These are phyloP conservation scores for Psittacara wagleri DNA, from an alignment of 2,113 vertebrate genomes.

Conservation along the genomic window DNA sequence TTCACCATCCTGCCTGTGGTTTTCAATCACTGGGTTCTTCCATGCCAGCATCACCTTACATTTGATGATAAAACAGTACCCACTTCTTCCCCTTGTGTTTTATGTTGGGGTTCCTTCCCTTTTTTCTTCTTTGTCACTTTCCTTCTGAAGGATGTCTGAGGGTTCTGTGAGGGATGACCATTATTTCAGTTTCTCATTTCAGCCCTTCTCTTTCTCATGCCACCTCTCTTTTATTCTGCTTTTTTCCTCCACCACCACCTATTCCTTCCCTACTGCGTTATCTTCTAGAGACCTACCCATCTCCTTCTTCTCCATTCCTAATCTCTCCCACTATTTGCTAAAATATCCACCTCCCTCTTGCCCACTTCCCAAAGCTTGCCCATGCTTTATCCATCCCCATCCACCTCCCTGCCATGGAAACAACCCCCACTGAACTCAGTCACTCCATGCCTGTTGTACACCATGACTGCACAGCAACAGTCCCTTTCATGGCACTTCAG, in stretches of 20 bases:
- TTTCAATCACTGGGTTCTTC: background rate
- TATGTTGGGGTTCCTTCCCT: fast-evolving
- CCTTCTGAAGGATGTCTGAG: conserved; percentile 3
- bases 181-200: conserved; percentile 15
- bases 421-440: fast-evolving
- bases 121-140: background rate
- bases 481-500: background rate
- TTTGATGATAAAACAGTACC: background rate
- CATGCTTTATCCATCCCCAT: fast-evolving
- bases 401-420: background rate
- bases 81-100: background rate
- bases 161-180: background rate
- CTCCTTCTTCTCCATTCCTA: background rate
- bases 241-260: conserved; percentile 26
- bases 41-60: background rate
- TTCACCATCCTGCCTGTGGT: background rate
- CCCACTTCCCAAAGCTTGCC: background rate
- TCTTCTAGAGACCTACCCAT: background rate
- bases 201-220: background rate
- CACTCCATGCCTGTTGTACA: background rate
- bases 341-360: background rate
- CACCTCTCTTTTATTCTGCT: background rate
- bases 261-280: background rate
- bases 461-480: fast-evolving
- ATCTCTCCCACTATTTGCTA: background rate